Conservation (phyloP, 2,797 vertebrate species). For the Acanthiza pusilla region DNA sequence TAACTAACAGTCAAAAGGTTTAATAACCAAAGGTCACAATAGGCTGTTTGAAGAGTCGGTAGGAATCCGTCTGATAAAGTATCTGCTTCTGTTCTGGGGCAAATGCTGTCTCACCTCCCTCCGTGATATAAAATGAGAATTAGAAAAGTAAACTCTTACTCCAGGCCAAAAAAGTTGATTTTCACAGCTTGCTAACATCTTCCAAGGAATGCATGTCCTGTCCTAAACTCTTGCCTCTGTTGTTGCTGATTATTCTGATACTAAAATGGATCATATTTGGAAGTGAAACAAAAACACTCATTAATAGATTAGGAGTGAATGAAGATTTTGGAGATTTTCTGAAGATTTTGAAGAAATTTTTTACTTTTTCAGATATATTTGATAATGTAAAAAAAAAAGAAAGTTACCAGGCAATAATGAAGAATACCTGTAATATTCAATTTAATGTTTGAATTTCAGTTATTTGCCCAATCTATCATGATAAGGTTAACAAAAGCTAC, state of each 20-base stretch:
- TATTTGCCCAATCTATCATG: background rate
- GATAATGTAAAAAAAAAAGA: background rate
- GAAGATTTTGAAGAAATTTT: background rate
- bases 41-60: constrained; percentile 65
- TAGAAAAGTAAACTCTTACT: constrained; percentile 39
- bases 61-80: constrained; percentile 73
- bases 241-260: background rate
- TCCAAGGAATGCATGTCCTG: background rate
- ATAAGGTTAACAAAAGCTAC: background rate
- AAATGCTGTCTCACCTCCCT: constrained; percentile 32
- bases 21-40: constrained; percentile 71
- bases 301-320: background rate
- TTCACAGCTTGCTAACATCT: constrained; percentile 2
- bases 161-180: constrained; percentile 28
- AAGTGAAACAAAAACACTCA: background rate
- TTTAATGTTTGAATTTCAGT: background rate
- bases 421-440: background rate
- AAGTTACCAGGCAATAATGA: background rate
- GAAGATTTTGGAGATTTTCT: background rate
- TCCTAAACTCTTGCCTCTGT: background rate
- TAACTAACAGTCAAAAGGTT: constrained; percentile 77
- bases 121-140: constrained; percentile 46
- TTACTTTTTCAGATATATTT: background rate
- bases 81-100: constrained; percentile 47
- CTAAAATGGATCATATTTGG: background rate